phyloP scores from a whole-genome alignment of 2,113 vertebrate genomes.

The Otis tarda region DNA sequence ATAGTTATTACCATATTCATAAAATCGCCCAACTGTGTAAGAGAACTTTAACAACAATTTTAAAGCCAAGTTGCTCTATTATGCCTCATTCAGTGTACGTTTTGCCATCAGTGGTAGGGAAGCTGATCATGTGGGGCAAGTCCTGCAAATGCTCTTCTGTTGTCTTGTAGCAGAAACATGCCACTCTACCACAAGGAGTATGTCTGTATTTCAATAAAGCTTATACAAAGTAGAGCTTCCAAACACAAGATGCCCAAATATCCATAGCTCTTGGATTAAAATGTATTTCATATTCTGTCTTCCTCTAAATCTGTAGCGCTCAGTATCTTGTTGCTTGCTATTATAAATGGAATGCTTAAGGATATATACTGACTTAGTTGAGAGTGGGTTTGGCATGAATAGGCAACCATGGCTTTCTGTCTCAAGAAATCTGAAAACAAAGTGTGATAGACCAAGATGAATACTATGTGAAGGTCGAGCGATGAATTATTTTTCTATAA shows the following conservation, averaged over 20 bases:
- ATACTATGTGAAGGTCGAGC: slow-evolving; percentile 28
- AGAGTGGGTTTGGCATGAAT: neutral
- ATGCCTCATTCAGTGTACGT: slow-evolving; percentile 29
- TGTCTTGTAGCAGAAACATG: slow-evolving; percentile 17
- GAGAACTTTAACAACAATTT: slow-evolving; percentile 56
- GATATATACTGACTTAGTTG: neutral
- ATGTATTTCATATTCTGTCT: neutral
- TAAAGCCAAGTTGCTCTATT: slow-evolving; percentile 58
- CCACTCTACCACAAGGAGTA: neutral
- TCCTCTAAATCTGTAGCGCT: neutral
- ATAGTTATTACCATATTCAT: slow-evolving; percentile 75
- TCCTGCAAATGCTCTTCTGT: slow-evolving; percentile 14
- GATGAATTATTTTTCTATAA: slow-evolving; percentile 32
- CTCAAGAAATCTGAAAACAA: slow-evolving; percentile 58
- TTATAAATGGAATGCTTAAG: neutral
- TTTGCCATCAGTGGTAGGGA: slow-evolving; percentile 17
- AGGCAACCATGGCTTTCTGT: slow-evolving; percentile 24
- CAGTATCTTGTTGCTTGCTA: neutral
- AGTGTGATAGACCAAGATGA: slow-evolving; percentile 38
- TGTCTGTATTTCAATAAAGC: neutral
- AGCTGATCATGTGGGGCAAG: neutral
- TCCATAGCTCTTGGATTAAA: neutral
- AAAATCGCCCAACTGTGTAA: slow-evolving; percentile 72
- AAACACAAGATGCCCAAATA: neutral
- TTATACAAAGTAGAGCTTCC: neutral